phyloP scores from a whole-genome alignment of 2,113 vertebrate species.

The Sterrhoptilus dennistouni region DNA sequence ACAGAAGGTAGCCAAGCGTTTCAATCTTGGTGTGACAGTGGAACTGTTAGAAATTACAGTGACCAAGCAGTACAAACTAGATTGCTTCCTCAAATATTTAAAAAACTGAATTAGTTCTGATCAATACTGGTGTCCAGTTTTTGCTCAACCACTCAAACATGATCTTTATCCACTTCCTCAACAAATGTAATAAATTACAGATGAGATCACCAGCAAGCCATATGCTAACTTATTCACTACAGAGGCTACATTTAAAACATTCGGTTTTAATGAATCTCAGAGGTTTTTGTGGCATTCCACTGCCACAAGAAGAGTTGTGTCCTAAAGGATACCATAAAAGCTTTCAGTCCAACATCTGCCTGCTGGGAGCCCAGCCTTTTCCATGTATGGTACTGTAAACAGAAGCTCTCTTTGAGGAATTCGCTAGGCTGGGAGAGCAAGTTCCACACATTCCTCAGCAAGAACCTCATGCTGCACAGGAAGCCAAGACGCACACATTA shows the following conservation, averaged over 20 bases:
- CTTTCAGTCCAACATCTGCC: background rate
- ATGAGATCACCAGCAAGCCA: background rate
- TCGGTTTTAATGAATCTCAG: background rate
- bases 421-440: background rate
- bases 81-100: background rate
- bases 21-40: background rate
- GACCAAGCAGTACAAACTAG: background rate
- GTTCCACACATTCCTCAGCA: constrained; percentile 62
- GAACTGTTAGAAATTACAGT: background rate
- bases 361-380: background rate
- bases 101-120: background rate
- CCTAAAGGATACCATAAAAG: background rate
- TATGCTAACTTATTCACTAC: background rate
- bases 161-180: background rate
- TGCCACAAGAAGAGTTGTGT: background rate
- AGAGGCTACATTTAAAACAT: background rate
- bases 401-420: constrained; percentile 60
- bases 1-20: background rate
- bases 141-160: background rate
- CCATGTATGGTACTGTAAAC: constrained; percentile 60
- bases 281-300: background rate
- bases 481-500: constrained; percentile 46
- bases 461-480: constrained; percentile 35
- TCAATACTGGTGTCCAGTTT: background rate
- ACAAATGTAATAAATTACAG: background rate